Percentiles rank a stretch among this genome's conserved stretches.
These are phyloP conservation scores for Coptodon rendalli DNA, from an alignment of 2,113 vertebrate genomes.

Conservation along the genomic window DNA sequence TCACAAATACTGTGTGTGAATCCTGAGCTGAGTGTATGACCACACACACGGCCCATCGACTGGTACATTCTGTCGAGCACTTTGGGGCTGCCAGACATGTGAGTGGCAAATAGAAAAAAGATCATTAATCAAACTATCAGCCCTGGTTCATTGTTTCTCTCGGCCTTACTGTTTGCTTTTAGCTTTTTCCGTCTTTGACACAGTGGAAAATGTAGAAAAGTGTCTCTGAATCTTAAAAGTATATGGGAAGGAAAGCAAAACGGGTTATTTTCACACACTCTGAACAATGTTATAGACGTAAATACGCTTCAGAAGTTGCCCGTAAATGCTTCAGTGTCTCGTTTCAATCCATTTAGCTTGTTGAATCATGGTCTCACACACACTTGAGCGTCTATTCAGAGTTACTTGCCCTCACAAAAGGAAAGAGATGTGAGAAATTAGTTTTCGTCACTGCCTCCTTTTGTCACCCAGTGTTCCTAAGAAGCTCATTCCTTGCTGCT, in stretches of 20 bases:
- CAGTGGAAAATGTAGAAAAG: neutral
- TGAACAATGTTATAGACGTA: neutral
- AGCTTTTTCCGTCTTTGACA: neutral
- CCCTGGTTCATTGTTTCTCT: neutral
- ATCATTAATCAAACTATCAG: constrained; percentile 44
- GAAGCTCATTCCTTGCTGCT: neutral
- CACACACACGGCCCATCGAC: neutral
- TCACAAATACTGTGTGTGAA: neutral
- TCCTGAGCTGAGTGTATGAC: neutral
- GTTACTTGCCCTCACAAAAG: neutral
- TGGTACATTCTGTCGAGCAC: neutral
- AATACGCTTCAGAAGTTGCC: neutral
- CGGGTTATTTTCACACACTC: neutral
- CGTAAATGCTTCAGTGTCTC: neutral
- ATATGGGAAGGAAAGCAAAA: neutral
- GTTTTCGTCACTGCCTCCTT: neutral
- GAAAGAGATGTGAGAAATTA: neutral
- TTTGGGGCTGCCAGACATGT: neutral
- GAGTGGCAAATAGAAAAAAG: constrained; percentile 14
- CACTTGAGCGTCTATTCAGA: neutral
- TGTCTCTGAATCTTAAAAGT: neutral
- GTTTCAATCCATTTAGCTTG: neutral
- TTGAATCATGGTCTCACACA: neutral
- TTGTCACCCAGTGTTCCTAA: neutral
- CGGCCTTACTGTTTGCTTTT: neutral